phyloP scores from a whole-genome alignment of 2,113 vertebrate species.

The Gavialis gangeticus region DNA sequence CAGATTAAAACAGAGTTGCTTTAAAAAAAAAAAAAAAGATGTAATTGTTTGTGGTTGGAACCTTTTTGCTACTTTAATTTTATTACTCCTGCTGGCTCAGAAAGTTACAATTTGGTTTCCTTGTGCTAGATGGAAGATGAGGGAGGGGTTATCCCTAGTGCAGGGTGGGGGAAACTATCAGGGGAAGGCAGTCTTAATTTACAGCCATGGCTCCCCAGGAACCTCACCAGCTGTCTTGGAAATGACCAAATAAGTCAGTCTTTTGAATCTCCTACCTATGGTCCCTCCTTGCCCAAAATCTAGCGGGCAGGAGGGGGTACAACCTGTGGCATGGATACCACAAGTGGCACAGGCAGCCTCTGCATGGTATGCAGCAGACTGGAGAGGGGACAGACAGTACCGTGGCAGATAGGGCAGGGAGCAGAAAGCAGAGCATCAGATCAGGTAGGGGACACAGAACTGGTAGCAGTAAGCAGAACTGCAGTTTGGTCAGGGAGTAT shows the following conservation, averaged over 20 bases:
- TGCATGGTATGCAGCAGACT: too few relatives aligned
- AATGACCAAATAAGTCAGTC: neutral
- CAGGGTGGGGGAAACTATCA: neutral
- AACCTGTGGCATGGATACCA: too few relatives aligned
- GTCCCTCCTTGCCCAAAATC: neutral
- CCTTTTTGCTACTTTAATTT: neutral
- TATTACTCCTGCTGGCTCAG: neutral
- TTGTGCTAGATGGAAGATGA: neutral
- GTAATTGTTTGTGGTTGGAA: neutral
- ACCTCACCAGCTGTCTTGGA: neutral
- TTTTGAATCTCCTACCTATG: neutral
- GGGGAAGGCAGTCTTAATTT: neutral
- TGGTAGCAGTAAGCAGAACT: too few relatives aligned
- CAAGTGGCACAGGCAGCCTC: too few relatives aligned
- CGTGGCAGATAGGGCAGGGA: too few relatives aligned
- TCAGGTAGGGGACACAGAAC: too few relatives aligned
- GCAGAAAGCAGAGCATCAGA: too few relatives aligned
- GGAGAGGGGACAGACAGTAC: too few relatives aligned
- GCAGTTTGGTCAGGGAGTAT: too few relatives aligned
- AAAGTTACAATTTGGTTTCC: neutral
- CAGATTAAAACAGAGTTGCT: neutral
- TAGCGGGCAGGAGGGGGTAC: too few relatives aligned
- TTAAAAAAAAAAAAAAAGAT: neutral
- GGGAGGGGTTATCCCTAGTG: neutral
- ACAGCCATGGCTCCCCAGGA: neutral